phyloP scores from a whole-genome alignment of 2,888 invertebrate genomes.

The Nowickia ferox region DNA sequence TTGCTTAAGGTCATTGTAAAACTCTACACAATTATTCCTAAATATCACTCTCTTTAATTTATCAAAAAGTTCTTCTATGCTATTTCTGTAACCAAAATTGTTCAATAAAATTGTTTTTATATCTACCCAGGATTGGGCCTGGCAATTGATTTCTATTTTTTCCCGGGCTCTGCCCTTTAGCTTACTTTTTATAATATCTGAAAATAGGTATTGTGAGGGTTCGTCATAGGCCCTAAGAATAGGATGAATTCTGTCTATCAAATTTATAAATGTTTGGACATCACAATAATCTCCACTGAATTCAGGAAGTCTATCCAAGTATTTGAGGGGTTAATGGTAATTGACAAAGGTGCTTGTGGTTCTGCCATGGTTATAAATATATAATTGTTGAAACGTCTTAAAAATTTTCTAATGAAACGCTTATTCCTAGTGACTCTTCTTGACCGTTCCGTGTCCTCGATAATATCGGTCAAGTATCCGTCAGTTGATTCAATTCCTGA shows the following conservation, averaged over 20 bases:
- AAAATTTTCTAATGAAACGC: background rate
- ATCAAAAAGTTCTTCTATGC: background rate
- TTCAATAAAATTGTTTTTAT: background rate
- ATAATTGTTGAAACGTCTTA: background rate
- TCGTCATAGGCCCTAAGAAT: background rate
- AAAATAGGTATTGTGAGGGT: background rate
- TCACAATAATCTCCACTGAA: background rate
- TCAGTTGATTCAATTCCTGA: constrained; percentile 3
- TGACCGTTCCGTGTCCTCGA: background rate
- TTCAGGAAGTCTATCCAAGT: background rate
- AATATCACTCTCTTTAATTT: background rate
- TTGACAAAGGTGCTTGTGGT: background rate
- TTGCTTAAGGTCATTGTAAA: constrained; percentile 9
- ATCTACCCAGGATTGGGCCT: background rate
- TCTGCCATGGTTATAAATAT: constrained; percentile 3
- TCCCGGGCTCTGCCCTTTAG: background rate
- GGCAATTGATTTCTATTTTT: constrained; percentile 12
- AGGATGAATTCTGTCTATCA: background rate
- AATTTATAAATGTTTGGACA: background rate
- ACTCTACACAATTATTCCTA: background rate
- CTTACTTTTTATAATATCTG: background rate
- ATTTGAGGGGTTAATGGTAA: background rate
- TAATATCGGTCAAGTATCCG: background rate
- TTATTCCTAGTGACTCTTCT: background rate
- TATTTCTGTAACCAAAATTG: background rate